A percentile compares a stretch with the other conserved stretches of the same genome.
Evolutionary conservation across 1,140 invertebrate genomes (phyloP).

Genomic region (Dendroctonus valens): DNA sequence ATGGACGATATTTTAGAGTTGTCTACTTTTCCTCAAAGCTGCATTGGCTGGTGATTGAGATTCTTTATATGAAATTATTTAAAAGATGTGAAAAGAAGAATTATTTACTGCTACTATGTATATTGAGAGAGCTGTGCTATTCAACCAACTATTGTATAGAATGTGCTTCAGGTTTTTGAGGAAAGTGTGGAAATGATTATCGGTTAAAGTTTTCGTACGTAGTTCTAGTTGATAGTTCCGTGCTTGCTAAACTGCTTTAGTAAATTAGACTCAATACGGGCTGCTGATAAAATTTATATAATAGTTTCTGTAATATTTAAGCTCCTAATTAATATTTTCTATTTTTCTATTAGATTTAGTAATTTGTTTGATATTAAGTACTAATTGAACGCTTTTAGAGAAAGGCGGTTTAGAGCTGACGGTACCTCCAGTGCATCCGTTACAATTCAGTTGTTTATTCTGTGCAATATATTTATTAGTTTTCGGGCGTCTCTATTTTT

Average conservation of each 20-base stretch:
- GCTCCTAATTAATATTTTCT: constrained; percentile 18
- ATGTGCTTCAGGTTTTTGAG: not conserved
- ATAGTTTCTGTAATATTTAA: constrained; percentile 4
- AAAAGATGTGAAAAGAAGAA: not conserved
- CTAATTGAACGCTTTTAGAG: constrained; percentile 6
- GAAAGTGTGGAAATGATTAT: not conserved
- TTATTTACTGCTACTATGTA: not conserved
- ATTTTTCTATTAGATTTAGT: constrained; percentile 18
- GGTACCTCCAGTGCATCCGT: constrained; percentile 1
- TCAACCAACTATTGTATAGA: not conserved
- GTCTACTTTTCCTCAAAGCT: too few species aligned
- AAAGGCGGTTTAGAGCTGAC: constrained; percentile 16
- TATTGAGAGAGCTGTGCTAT: not conserved
- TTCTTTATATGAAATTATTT: too few species aligned
- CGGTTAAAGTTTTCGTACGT: too few species aligned
- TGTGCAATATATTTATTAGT: constrained; percentile 30
- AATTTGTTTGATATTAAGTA: constrained; percentile 7
- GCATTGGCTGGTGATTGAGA: too few species aligned
- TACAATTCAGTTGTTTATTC: constrained; percentile 32
- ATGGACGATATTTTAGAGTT: too few species aligned
- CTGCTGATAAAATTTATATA: constrained; percentile 6
- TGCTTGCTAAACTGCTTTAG: constrained; percentile 9
- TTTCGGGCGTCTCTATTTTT: constrained; percentile 27
- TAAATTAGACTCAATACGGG: constrained; percentile 7
- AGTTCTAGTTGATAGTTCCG: too few species aligned